A percentile compares a stretch with the other conserved stretches of the same genome.
phyloP scores from a whole-genome alignment of 2,113 vertebrate genomes.

The Muntiacus muntjak region DNA sequence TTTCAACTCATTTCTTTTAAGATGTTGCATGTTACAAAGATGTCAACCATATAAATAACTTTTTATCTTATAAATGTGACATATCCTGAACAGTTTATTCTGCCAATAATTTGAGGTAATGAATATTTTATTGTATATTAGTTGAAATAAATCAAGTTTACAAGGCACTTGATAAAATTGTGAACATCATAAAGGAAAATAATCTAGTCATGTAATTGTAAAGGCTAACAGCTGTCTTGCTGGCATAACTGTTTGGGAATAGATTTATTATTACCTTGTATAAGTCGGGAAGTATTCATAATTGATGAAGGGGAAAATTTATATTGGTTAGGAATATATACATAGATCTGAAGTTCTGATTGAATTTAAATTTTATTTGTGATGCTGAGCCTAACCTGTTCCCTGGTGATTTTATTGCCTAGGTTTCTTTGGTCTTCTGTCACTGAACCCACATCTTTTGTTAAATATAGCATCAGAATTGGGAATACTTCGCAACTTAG shows the following conservation, averaged over 20 bases:
- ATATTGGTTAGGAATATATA: constrained; percentile 83
- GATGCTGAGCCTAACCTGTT: constrained; percentile 70
- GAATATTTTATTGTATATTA: constrained; percentile 41
- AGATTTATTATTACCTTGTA: constrained; percentile 65
- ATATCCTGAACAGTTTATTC: neutral
- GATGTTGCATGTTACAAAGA: neutral
- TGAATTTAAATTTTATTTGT: constrained; percentile 88
- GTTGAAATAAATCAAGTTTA: constrained; percentile 53
- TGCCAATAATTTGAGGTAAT: constrained; percentile 7
- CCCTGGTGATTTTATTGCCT: constrained; percentile 87
- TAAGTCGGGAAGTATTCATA: constrained; percentile 60
- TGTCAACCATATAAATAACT: neutral
- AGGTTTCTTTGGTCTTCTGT: constrained; percentile 88
- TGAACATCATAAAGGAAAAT: constrained; percentile 60
- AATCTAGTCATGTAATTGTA: constrained; percentile 64
- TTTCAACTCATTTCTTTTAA: constrained; percentile 42
- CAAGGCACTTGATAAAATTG: constrained; percentile 36
- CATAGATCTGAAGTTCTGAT: constrained; percentile 79
- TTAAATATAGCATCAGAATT: constrained; percentile 88
- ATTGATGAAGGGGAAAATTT: constrained; percentile 69
- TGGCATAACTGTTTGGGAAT: constrained; percentile 58
- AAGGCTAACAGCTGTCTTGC: constrained; percentile 57
- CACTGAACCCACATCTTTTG: constrained; percentile 87
- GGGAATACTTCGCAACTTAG: constrained; percentile 83
- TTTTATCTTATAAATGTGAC: constrained; percentile 17